Percentiles rank a stretch among this genome's conserved stretches.
Evolutionary conservation across 2,888 invertebrate species (phyloP).

Genomic region (Deilephila elpenor): DNA sequence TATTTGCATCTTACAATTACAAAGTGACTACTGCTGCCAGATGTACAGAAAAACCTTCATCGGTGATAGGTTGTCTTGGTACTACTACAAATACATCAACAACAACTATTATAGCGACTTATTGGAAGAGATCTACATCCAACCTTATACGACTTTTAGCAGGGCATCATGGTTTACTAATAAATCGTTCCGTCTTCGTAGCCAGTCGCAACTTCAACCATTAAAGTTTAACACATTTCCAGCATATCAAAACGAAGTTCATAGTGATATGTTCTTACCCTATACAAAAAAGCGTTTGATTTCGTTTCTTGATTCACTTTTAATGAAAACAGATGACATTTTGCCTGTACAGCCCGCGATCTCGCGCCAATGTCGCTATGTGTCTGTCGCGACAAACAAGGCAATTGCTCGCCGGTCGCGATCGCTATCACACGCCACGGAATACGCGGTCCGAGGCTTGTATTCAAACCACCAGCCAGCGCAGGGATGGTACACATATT

Average conservation of each 20-base stretch:
- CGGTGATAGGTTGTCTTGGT: no score
- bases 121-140: no score
- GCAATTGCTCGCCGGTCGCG: slow-evolving; percentile 71
- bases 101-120: no score
- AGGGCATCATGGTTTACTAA: no score
- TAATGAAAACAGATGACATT: slow-evolving; percentile 19
- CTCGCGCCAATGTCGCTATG: slow-evolving; percentile 29
- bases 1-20: no score
- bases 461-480: background rate
- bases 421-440: slow-evolving; percentile 69
- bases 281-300: background rate
- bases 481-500: background rate
- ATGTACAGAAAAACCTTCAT: no score
- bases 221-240: background rate
- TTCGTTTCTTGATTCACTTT: slow-evolving; percentile 1
- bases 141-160: no score
- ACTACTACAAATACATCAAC: no score
- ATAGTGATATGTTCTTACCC: background rate
- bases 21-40: no score
- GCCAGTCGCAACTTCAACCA: background rate
- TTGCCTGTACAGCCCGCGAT: slow-evolving; percentile 38
- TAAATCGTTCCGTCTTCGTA: no score
- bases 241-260: background rate
- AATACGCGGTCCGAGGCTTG: background rate
- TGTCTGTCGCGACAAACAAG: slow-evolving; percentile 72